Evolutionary conservation across 2,113 vertebrate species (phyloP), one percentile per base, ranked within the genome.

Genomic region (Cinclus mexicanus): DNA sequence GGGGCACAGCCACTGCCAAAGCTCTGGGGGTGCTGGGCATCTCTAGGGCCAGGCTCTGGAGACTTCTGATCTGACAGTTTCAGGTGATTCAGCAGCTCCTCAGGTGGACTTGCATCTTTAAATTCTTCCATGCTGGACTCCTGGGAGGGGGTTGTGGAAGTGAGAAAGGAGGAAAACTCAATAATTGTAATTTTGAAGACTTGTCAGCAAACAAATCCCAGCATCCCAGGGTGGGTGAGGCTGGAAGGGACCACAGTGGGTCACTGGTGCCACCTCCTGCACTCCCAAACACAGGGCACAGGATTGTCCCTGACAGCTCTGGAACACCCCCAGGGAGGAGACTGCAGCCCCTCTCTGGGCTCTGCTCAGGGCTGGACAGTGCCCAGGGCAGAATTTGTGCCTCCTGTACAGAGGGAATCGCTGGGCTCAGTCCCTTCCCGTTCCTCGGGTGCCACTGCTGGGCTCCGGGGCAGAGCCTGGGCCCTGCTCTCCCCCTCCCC

Each of bases 91-190:
- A 98, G 68, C 8, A 97, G 49, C 67, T 98, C 95, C 37, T 97
- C 97, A 39, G 96, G 96, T 14, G 87, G 20, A 9, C 52, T 61
- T 35, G 59, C 87, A 68, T 96, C 89, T 94, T 96, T 96, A 50
- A 95, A 88, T 37, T 97, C 97, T 55, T 96, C 98, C 98, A 98
- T 98, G 60, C 21, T 86, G 47, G 42, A 41, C 50, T 87, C 52
- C 92, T 87, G 67, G 44, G 53, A 88, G 44, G 29, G 57, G 55
- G 20, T 35, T 44, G 87, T 41, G 63, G 21, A 65, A 75, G 87
- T 6, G 33, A 69, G 29, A 80, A 81, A 95, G 89, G 71, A 78
- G 75, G 6, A 42, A 33, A 15, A 31, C n/a, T 53, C 53, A 39
- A 0, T n/a, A 28, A 70, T 6, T 8, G 29, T 4, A 31, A 24